Evolutionary conservation across 2,888 invertebrate genomes (phyloP).

Genomic region (Trypoxylon attenuatum): DNA sequence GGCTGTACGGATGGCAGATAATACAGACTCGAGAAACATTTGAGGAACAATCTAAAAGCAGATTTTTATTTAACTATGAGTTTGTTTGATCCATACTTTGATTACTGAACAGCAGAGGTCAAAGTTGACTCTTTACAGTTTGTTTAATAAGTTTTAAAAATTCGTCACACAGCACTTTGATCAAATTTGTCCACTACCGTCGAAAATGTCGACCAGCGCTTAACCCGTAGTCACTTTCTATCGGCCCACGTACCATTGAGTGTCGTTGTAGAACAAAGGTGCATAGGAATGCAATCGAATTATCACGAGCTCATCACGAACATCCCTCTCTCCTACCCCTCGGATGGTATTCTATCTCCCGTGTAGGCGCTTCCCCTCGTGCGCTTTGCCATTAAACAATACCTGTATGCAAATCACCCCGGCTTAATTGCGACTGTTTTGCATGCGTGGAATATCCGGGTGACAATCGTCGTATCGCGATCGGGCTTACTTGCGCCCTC

Average conservation of each 20-base stretch:
- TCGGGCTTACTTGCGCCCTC: slow-evolving; percentile 30
- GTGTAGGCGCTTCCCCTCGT: slow-evolving; percentile 4
- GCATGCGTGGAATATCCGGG: slow-evolving; percentile 57
- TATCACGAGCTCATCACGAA: slow-evolving; percentile 39
- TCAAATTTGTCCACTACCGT: too few relatives aligned
- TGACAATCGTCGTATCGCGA: slow-evolving; percentile 53
- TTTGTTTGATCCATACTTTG: too few relatives aligned
- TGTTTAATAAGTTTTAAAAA: too few relatives aligned
- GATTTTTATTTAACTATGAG: too few relatives aligned
- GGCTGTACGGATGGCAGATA: too few relatives aligned
- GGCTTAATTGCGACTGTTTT: slow-evolving; percentile 60
- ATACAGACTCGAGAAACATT: too few relatives aligned
- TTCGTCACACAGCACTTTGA: too few relatives aligned
- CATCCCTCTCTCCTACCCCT: slow-evolving; percentile 17
- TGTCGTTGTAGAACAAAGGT: slow-evolving; percentile 17
- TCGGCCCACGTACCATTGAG: slow-evolving; percentile 11
- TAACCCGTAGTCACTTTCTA: too few relatives aligned
- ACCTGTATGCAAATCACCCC: slow-evolving; percentile 56
- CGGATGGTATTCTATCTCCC: slow-evolving; percentile 21
- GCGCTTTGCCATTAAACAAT: slow-evolving; percentile 49
- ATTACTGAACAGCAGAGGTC: too few relatives aligned
- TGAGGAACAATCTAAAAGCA: too few relatives aligned
- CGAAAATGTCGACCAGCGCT: too few relatives aligned
- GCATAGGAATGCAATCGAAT: slow-evolving; percentile 55
- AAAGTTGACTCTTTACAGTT: too few relatives aligned